Evolutionary conservation across 2,113 vertebrate genomes (phyloP).

Genomic region (Platichthys flesus): DNA sequence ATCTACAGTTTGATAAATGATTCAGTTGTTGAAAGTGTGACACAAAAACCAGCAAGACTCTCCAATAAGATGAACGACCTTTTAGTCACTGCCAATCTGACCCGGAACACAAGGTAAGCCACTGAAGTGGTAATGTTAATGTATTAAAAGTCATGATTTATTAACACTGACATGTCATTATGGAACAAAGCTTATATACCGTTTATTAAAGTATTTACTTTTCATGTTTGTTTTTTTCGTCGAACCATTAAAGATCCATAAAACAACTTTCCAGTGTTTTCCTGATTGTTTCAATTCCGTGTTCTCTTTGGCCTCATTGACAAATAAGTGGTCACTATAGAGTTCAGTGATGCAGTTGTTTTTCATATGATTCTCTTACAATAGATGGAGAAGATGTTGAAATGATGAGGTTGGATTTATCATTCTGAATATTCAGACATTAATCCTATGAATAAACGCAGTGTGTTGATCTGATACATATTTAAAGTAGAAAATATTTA

Average conservation of each 20-base stretch:
- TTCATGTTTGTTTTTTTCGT: neutral
- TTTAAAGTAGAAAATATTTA: neutral
- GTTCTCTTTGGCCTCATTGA: conserved; percentile 10
- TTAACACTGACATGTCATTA: neutral
- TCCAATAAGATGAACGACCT: neutral
- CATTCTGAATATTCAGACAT: neutral
- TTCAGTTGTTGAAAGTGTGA: neutral
- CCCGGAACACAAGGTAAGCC: neutral
- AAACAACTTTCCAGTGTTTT: neutral
- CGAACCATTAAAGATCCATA: neutral
- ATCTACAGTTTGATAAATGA: conserved; percentile 11
- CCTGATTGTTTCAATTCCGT: neutral
- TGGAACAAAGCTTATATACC: neutral
- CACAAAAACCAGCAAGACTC: too few species aligned
- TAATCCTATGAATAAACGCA: neutral
- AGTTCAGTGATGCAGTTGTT: neutral
- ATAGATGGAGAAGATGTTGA: neutral
- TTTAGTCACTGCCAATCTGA: neutral
- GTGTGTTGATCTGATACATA: neutral
- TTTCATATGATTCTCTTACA: neutral
- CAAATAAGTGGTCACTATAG: conserved; percentile 23
- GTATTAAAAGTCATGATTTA: neutral
- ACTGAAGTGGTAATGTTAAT: neutral
- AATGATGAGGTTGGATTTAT: neutral
- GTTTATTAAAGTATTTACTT: conserved; percentile 4